Evolutionary conservation across 2,113 vertebrate species (phyloP).

Genomic region (Sinocyclocheilus rhinocerous): DNA sequence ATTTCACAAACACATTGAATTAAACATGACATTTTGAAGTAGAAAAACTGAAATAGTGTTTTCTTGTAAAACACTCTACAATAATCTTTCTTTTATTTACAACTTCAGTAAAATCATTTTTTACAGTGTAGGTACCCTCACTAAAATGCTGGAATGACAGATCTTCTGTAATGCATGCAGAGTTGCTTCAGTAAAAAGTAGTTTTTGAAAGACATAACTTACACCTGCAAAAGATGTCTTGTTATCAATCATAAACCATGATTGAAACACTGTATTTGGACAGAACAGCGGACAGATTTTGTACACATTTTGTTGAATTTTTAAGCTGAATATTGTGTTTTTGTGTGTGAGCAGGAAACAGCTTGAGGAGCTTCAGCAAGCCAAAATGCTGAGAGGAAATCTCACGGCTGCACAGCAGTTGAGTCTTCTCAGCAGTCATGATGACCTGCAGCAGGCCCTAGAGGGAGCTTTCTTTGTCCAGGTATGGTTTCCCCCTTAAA

Average conservation of each 20-base stretch:
- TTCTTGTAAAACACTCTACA: too few species aligned
- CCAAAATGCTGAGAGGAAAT: slow-evolving; percentile 81
- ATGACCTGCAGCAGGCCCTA: slow-evolving; percentile 80
- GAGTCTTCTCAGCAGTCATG: slow-evolving; percentile 79
- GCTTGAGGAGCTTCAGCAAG: slow-evolving; percentile 80
- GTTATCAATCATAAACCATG: background rate
- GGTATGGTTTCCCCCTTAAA: slow-evolving; percentile 73
- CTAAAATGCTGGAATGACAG: background rate
- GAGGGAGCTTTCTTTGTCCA: slow-evolving; percentile 90
- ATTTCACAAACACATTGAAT: too few species aligned
- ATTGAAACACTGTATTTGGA: background rate
- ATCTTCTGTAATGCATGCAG: background rate
- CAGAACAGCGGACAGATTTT: background rate
- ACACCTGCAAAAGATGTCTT: too few species aligned
- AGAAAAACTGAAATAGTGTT: too few species aligned
- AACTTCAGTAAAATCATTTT: too few species aligned
- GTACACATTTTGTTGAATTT: background rate
- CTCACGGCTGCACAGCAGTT: slow-evolving; percentile 78
- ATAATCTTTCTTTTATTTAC: too few species aligned
- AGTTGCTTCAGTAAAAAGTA: background rate
- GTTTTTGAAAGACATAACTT: background rate
- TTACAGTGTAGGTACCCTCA: background rate
- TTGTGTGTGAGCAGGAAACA: slow-evolving; percentile 78
- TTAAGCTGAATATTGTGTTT: background rate
- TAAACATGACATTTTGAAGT: too few species aligned